Evolutionary conservation across 2,888 invertebrate species (phyloP).

Genomic region (Latheticus oryzae): DNA sequence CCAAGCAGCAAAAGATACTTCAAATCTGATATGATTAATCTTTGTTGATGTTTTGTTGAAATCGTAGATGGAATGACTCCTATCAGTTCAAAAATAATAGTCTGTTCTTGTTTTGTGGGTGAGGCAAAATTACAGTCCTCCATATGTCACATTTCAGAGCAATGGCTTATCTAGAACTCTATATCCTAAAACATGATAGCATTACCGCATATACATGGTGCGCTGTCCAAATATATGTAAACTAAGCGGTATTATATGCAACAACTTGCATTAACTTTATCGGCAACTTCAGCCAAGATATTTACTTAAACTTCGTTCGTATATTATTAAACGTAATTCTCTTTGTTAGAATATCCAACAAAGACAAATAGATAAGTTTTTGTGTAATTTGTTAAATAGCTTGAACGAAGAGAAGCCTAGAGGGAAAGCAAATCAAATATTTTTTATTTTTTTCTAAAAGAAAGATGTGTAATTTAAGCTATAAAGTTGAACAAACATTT

Average conservation of each 20-base stretch:
- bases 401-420: slow-evolving; percentile 11
- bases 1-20: too few species aligned
- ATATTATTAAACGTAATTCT: slow-evolving; percentile 43
- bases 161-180: slow-evolving; percentile 37
- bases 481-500: slow-evolving; percentile 16
- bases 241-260: slow-evolving; percentile 39
- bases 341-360: slow-evolving; percentile 29
- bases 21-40: too few species aligned
- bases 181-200: slow-evolving; percentile 28
- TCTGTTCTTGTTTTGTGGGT: too few species aligned
- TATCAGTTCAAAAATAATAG: too few species aligned
- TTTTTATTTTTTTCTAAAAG: too few species aligned
- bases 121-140: slow-evolving; percentile 23
- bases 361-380: slow-evolving; percentile 41
- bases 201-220: slow-evolving; percentile 30
- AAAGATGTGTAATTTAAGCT: slow-evolving; percentile 6
- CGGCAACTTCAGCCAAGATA: slow-evolving; percentile 34
- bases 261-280: slow-evolving; percentile 42
- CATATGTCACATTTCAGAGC: slow-evolving; percentile 33
- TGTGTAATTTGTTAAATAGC: slow-evolving; percentile 40
- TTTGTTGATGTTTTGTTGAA: too few species aligned
- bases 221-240: slow-evolving; percentile 40
- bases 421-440: neutral
- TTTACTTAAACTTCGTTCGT: slow-evolving; percentile 43
- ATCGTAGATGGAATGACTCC: too few species aligned